Conservation (phyloP, 1,140 invertebrate species). For the Lycorma delicatula region DNA sequence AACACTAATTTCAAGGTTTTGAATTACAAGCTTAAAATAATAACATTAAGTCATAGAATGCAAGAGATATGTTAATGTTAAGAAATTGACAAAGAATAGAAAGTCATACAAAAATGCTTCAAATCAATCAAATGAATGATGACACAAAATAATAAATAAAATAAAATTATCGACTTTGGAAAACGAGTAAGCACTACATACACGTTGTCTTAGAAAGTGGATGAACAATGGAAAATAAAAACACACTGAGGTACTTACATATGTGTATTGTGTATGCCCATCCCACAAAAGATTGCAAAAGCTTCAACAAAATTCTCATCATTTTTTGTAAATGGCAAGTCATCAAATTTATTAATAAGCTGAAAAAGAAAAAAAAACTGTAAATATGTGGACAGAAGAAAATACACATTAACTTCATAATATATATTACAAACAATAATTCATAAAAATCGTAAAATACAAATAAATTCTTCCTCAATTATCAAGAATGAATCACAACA, state of each 20-base stretch:
- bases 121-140: too few relatives aligned
- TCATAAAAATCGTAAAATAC: background rate
- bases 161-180: too few relatives aligned
- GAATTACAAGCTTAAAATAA: too few relatives aligned
- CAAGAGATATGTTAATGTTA: too few relatives aligned
- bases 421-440: background rate
- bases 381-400: background rate
- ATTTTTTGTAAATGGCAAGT: conserved; percentile 78
- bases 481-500: too few relatives aligned
- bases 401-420: background rate
- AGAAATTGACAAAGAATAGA: too few relatives aligned
- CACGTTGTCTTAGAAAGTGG: conserved; percentile 4
- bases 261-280: conserved; percentile 95
- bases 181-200: too few relatives aligned
- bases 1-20: too few relatives aligned
- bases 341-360: conserved; percentile 88
- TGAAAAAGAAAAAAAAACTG: conserved; percentile 38
- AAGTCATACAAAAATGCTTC: background rate
- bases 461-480: too few relatives aligned
- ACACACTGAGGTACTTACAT: conserved; percentile 49
- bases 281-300: conserved; percentile 95
- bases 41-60: too few relatives aligned
- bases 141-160: too few relatives aligned
- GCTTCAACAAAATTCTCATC: conserved; percentile 92
- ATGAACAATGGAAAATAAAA: conserved; percentile 1